These are phyloP conservation scores for Eupithecia exiguata DNA, from an alignment of 2,888 invertebrate species.

Conservation along the genomic window DNA sequence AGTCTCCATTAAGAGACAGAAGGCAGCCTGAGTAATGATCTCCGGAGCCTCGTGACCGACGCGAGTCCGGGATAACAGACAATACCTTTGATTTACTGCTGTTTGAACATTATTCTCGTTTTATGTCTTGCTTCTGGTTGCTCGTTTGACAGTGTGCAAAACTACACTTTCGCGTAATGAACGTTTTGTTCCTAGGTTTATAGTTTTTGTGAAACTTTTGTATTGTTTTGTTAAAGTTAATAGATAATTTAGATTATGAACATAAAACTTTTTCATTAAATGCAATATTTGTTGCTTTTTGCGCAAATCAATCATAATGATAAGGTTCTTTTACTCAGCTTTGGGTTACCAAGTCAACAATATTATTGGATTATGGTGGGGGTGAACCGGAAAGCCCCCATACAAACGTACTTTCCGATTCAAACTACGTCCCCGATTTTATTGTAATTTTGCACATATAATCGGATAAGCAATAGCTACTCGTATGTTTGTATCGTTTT, in stretches of 20 bases:
- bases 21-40: slow-evolving; percentile 64
- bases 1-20: slow-evolving; percentile 41
- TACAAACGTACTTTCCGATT: too few relatives aligned
- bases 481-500: too few relatives aligned
- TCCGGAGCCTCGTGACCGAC: slow-evolving; percentile 62
- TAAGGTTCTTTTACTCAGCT: neutral
- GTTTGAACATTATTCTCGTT: slow-evolving; percentile 43
- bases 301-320: neutral
- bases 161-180: slow-evolving; percentile 17
- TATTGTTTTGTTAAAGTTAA: neutral
- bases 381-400: too few relatives aligned
- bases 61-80: slow-evolving; percentile 57
- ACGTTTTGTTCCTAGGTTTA: slow-evolving; percentile 12
- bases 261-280: neutral
- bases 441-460: too few relatives aligned
- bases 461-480: too few relatives aligned
- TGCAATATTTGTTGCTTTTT: neutral
- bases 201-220: neutral
- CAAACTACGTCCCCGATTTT: too few relatives aligned
- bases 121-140: slow-evolving; percentile 35
- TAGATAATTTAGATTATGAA: neutral
- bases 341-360: neutral
- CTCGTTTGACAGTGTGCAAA: slow-evolving; percentile 28
- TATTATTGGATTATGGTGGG: too few relatives aligned
- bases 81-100: slow-evolving; percentile 55